Evolutionary conservation across 2,888 invertebrate species (phyloP), one percentile per base, ranked within the genome.

Genomic region (Spisula solida): DNA sequence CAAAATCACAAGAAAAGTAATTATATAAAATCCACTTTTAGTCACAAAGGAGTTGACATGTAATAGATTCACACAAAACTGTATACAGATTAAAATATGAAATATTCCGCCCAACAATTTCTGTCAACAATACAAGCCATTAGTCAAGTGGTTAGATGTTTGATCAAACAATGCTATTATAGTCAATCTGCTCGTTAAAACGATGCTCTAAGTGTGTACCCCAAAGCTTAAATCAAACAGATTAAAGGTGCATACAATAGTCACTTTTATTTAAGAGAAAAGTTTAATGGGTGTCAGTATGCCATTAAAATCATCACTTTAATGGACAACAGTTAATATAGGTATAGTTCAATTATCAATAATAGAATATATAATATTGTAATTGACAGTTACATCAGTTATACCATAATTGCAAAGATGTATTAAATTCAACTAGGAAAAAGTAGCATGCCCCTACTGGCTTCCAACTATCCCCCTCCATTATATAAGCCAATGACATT

Each of bases 91-190:
- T 70, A 41, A 10, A 16, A 18, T 34, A 18, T 34, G 31, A 34
- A 75, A 34, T 34, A 75, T 34, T 31, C 18, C 18, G 4, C 12
- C 34, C 1, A 14, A 34, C 75, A 14, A 31, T 75, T 75, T 31
- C 75, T 34, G 34, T 75, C 31, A 34, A 75, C 75, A 75, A 75
- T 34, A 66, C 60, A 66, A 10, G 4, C 29, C 75, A 75, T 75
- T 34, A 75, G 34, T 34, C 12, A 75, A 34, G 75, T 34, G 31
- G 4, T 20, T 66, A 66, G 12, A 75, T 6, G 29, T 75, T 75
- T 75, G 75, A 31, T 18, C 75, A 75, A 75, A 75, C 75, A 75
- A 75, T 34, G 75, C 8, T 31, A 75, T 75, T 75, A 75, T 75
- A 18, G 34, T 34, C 31, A 18, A 12, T 31, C 18, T 34, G 34